Evolutionary conservation across 2,888 invertebrate species (phyloP).

Genomic region (Poecilus cupreus): DNA sequence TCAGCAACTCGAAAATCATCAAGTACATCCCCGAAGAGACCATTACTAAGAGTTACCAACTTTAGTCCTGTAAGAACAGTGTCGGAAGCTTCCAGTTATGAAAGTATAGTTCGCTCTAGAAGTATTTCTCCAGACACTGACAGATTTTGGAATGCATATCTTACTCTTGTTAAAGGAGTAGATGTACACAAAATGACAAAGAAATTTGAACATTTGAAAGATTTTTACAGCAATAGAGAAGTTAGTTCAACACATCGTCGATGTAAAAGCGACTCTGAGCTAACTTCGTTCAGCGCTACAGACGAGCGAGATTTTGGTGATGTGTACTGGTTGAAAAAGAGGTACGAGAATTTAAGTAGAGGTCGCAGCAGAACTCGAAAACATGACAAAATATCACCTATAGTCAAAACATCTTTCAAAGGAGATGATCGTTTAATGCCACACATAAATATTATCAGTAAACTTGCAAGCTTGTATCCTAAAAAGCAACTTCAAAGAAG

Average conservation of each 20-base stretch:
- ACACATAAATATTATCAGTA: conserved; percentile 92
- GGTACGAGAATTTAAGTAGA: conserved; percentile 76
- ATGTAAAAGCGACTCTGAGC: conserved; percentile 87
- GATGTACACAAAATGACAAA: conserved; percentile 86
- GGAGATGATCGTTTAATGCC: conserved; percentile 88
- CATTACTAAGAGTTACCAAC: conserved; percentile 69
- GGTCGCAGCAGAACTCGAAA: conserved; percentile 73
- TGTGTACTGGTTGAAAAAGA: conserved; percentile 78
- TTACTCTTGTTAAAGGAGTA: conserved; percentile 83
- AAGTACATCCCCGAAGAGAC: conserved; percentile 73
- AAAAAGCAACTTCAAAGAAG: conserved; percentile 66
- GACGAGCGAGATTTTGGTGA: conserved; percentile 73
- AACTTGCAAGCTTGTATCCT: conserved; percentile 79
- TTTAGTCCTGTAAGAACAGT: conserved; percentile 71
- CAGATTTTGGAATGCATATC: conserved; percentile 80
- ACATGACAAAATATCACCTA: conserved; percentile 77
- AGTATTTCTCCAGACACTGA: conserved; percentile 85
- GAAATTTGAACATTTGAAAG: conserved; percentile 83
- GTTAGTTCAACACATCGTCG: conserved; percentile 73
- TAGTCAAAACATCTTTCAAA: conserved; percentile 78
- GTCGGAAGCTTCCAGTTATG: conserved; percentile 77
- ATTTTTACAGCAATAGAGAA: conserved; percentile 69
- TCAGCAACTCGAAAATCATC: conserved; percentile 72
- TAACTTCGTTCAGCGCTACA: no score
- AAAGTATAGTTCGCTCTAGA: conserved; percentile 81